phyloP scores from a whole-genome alignment of 2,888 invertebrate species.

The Phyllotreta striolata region DNA sequence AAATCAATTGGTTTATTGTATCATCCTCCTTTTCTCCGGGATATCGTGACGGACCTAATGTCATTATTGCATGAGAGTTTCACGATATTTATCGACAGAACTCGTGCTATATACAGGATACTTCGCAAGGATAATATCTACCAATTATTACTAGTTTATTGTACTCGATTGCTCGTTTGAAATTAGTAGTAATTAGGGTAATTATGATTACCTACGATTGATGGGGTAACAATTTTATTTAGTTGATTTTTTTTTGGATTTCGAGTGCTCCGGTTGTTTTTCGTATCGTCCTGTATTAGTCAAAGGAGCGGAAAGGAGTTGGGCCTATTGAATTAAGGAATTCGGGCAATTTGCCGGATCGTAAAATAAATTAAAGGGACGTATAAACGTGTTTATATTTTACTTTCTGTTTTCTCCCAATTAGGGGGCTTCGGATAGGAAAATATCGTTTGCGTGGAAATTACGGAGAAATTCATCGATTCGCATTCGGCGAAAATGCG shows the following conservation, averaged over 20 bases:
- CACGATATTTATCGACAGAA: constrained; percentile 32
- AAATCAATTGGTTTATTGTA: constrained; percentile 38
- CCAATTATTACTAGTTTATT: not conserved
- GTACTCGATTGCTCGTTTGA: not conserved
- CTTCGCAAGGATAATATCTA: not conserved
- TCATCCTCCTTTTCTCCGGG: constrained; percentile 28
- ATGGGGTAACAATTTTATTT: not conserved
- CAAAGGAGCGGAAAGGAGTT: not conserved
- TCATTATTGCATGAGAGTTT: constrained; percentile 35
- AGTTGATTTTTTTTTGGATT: not conserved
- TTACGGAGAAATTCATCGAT: not conserved
- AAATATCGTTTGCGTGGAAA: constrained; percentile 5
- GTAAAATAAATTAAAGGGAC: constrained; percentile 23
- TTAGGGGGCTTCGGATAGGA: constrained; percentile 1
- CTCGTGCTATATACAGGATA: constrained; percentile 15
- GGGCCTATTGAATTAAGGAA: constrained; percentile 25
- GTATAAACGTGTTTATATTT: constrained; percentile 26
- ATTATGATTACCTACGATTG: too few relatives aligned
- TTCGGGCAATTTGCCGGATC: constrained; percentile 23
- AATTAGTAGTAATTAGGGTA: too few relatives aligned
- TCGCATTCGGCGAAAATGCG: not conserved
- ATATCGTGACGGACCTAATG: constrained; percentile 36
- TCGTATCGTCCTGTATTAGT: not conserved
- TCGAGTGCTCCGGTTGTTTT: not conserved
- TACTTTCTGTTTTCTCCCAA: constrained; percentile 8